Percentiles rank a stretch among this genome's conserved stretches.
Evolutionary conservation across 2,888 invertebrate genomes (phyloP).

Genomic region (Caradrina kadenii): DNA sequence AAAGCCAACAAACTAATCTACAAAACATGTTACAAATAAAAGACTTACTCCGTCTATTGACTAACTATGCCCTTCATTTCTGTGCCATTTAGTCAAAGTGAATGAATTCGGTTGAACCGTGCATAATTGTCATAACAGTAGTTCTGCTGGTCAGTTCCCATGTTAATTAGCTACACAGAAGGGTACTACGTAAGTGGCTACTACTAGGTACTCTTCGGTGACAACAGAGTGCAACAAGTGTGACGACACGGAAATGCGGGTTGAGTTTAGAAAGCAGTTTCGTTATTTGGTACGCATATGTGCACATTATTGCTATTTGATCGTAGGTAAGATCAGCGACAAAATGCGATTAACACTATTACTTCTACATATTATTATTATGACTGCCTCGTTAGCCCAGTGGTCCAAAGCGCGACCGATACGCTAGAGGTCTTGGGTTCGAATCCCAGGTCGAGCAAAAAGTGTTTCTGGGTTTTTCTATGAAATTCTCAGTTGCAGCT

Average conservation of each 20-base stretch:
- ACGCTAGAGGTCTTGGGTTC: too few species aligned
- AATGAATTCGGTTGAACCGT: not conserved
- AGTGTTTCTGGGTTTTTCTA: too few species aligned
- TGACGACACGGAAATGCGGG: constrained; percentile 78
- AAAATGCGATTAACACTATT: not conserved
- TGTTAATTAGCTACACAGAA: constrained; percentile 40
- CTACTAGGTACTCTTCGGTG: constrained; percentile 47
- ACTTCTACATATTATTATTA: not conserved
- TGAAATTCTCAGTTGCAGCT: too few species aligned
- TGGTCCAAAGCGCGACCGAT: too few species aligned
- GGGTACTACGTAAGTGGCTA: constrained; percentile 30
- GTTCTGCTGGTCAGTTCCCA: constrained; percentile 23
- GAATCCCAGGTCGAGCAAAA: too few species aligned
- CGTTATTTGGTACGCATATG: constrained; percentile 60
- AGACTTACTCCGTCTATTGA: too few species aligned
- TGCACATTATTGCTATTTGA: constrained; percentile 48
- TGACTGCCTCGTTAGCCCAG: too few species aligned
- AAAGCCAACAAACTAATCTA: constrained; percentile 20
- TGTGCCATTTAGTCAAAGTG: not conserved
- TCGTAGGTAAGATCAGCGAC: constrained; percentile 1
- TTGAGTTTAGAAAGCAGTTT: constrained; percentile 75
- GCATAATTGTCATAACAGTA: not conserved
- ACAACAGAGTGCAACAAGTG: constrained; percentile 68
- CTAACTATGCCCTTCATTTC: not conserved
- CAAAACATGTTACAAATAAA: constrained; percentile 1